These are phyloP conservation scores for Colletes collaris DNA, from an alignment of 2,888 invertebrate species.

Conservation along the genomic window DNA sequence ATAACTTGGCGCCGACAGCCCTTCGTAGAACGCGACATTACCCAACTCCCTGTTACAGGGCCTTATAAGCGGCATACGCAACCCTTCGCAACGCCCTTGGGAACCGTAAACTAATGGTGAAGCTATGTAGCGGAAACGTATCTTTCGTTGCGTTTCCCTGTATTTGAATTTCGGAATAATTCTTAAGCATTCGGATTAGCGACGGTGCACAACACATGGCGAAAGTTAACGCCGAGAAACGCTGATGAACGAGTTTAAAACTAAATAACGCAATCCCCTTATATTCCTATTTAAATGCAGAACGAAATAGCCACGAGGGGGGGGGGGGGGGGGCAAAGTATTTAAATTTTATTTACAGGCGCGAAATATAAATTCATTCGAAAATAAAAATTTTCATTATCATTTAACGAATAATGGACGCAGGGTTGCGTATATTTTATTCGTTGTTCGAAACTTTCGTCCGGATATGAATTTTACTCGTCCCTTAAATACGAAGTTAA, in stretches of 20 bases:
- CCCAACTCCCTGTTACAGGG: slow-evolving; percentile 65
- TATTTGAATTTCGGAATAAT: slow-evolving; percentile 53
- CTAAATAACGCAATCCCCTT: neutral
- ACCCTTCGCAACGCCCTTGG: slow-evolving; percentile 75
- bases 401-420: no score
- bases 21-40: slow-evolving; percentile 61
- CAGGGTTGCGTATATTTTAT: no score
- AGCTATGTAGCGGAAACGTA: slow-evolving; percentile 71
- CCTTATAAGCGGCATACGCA: slow-evolving; percentile 71
- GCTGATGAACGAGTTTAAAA: neutral
- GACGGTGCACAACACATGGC: neutral
- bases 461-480: no score
- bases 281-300: neutral
- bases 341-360: no score
- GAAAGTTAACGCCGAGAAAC: neutral
- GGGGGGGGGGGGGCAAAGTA: no score
- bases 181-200: slow-evolving; percentile 17
- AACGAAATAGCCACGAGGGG: neutral
- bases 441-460: no score
- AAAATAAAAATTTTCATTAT: no score
- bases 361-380: no score
- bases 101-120: slow-evolving; percentile 80
- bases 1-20: slow-evolving; percentile 71
- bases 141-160: slow-evolving; percentile 58
- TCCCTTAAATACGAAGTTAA: no score